Evolutionary conservation across 2,888 invertebrate species (phyloP).

Genomic region (Galeruca laticollis): DNA sequence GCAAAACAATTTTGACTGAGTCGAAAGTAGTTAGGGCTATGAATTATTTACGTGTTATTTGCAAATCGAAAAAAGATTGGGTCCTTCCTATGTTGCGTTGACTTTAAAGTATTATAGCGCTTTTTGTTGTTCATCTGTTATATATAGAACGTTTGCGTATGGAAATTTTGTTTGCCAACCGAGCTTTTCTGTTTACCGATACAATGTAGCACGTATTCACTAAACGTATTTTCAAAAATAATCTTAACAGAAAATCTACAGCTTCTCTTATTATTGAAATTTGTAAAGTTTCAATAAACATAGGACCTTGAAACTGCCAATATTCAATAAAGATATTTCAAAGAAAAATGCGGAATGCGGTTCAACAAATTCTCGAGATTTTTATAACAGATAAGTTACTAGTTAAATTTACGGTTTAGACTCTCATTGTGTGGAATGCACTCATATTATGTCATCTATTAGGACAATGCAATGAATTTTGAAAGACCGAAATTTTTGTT

Average conservation of each 20-base stretch:
- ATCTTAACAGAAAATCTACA: neutral
- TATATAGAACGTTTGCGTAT: conserved; percentile 10
- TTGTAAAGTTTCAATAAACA: no score
- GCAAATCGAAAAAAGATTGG: conserved; percentile 39
- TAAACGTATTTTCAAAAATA: neutral
- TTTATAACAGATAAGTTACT: no score
- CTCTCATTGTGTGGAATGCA: no score
- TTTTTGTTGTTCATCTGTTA: conserved; percentile 17
- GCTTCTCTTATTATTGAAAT: neutral
- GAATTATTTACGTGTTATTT: conserved; percentile 36
- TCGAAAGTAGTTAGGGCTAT: conserved; percentile 38
- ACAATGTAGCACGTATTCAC: conserved; percentile 1
- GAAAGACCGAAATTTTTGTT: no score
- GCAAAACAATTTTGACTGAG: conserved; percentile 29
- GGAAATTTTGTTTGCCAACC: conserved; percentile 24
- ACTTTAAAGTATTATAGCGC: conserved; percentile 20
- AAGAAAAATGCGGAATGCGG: no score
- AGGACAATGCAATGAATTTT: no score
- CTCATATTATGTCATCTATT: no score
- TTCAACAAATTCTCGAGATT: no score
- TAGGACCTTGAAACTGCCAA: neutral
- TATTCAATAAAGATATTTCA: neutral
- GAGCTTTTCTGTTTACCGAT: neutral
- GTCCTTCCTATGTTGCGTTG: conserved; percentile 21
- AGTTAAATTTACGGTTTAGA: no score